These are phyloP conservation scores for Picathartes gymnocephalus DNA, from an alignment of 2,113 vertebrate genomes.

Conservation along the genomic window DNA sequence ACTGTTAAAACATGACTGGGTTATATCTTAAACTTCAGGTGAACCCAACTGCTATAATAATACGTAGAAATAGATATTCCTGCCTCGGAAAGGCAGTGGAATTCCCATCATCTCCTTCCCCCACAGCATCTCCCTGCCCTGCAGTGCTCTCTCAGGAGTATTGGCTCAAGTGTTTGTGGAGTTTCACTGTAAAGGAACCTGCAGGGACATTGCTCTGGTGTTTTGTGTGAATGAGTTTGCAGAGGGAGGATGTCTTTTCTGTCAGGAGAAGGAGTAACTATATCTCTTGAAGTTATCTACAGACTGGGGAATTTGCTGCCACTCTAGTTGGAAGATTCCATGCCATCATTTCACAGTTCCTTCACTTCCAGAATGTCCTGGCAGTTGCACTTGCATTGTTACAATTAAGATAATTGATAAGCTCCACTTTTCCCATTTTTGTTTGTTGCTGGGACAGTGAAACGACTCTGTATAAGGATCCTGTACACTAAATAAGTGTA, in stretches of 20 bases:
- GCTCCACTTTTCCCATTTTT: not conserved
- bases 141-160: not conserved
- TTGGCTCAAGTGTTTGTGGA: not conserved
- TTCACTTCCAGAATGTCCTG: not conserved
- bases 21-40: not conserved
- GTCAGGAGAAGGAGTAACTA: not conserved
- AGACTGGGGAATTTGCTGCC: not conserved
- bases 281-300: not conserved
- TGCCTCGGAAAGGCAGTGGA: not conserved
- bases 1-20: not conserved
- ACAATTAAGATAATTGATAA: rapidly evolving
- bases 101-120: constrained; percentile 2
- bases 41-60: not conserved
- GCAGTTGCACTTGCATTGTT: not conserved
- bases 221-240: not conserved
- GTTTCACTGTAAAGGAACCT: not conserved
- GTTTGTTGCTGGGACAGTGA: not conserved
- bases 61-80: not conserved
- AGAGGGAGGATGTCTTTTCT: not conserved
- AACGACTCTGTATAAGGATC: not conserved
- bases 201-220: not conserved
- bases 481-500: not conserved
- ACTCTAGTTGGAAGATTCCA: not conserved
- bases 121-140: not conserved
- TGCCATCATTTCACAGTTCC: not conserved